A percentile compares a stretch with the other conserved stretches of the same genome.
phyloP scores from a whole-genome alignment of 2,113 vertebrate species.

The Fulmarus glacialis region DNA sequence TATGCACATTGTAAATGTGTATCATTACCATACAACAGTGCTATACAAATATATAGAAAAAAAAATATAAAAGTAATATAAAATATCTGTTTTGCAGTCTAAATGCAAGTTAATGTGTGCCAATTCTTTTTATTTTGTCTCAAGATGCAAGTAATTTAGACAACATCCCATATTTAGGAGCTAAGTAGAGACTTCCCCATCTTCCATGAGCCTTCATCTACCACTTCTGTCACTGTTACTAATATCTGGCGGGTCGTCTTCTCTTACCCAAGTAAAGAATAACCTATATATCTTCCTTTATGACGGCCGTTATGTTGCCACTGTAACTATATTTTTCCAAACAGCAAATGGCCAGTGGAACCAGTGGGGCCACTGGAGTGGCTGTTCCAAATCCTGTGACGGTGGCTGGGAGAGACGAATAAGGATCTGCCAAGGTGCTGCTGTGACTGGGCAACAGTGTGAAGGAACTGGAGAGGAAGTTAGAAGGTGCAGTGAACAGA shows the following conservation, averaged over 20 bases:
- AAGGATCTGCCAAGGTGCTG: conserved; percentile 90
- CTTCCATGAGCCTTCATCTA: neutral
- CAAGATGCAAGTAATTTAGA: neutral
- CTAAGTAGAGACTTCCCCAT: neutral
- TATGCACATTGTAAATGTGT: neutral
- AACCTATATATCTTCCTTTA: neutral
- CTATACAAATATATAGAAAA: neutral
- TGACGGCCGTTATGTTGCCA: neutral
- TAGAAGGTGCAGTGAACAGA: conserved; percentile 92
- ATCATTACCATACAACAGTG: neutral
- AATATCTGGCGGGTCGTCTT: neutral
- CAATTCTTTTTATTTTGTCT: neutral
- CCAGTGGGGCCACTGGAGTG: conserved; percentile 97
- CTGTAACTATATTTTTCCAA: conserved; percentile 14
- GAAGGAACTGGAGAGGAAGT: conserved; percentile 92
- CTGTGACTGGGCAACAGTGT: conserved; percentile 89
- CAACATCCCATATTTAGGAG: neutral
- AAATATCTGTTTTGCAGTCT: neutral
- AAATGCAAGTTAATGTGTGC: neutral
- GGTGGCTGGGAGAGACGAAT: conserved; percentile 93
- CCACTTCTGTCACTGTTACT: neutral
- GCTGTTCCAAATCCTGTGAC: conserved; percentile 96
- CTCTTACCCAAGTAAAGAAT: neutral
- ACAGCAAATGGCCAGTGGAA: conserved; percentile 99
- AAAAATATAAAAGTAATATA: neutral